A percentile compares a stretch with the other conserved stretches of the same genome.
phyloP scores from a whole-genome alignment of 2,113 vertebrate species.

The Cyphomyrus plagiostoma region DNA sequence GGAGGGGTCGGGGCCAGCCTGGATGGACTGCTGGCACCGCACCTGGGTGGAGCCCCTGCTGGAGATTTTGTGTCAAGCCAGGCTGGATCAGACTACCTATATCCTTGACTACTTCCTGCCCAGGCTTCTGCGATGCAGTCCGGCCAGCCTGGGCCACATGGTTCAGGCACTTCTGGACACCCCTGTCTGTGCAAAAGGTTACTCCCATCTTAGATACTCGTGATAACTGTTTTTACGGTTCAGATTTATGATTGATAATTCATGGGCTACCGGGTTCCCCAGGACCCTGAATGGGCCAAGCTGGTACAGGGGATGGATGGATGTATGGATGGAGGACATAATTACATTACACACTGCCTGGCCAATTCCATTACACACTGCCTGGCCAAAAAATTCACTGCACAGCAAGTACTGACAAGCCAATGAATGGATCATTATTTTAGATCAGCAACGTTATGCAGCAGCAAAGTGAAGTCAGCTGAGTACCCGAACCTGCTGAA shows the following conservation, averaged over 20 bases:
- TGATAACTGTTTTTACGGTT: background rate
- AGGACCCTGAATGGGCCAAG: background rate
- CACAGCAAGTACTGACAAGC: too few species aligned
- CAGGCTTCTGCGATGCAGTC: conserved; percentile 79
- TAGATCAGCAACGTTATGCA: too few species aligned
- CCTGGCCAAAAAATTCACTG: too few species aligned
- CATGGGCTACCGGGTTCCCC: background rate
- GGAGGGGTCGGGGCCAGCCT: conserved; percentile 33
- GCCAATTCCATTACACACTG: too few species aligned
- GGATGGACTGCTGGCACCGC: conserved; percentile 76
- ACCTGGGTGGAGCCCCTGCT: conserved; percentile 85
- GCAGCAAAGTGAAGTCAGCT: too few species aligned
- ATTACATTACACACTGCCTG: too few species aligned
- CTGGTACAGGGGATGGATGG: background rate
- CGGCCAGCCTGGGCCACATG: conserved; percentile 81
- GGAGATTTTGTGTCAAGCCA: conserved; percentile 71
- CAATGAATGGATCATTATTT: too few species aligned
- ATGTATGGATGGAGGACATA: too few species aligned
- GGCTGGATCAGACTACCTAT: conserved; percentile 76
- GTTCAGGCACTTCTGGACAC: conserved; percentile 74
- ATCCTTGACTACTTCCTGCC: conserved; percentile 90
- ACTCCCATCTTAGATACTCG: conserved; percentile 17
- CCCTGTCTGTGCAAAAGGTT: conserved; percentile 63
- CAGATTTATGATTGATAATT: background rate
- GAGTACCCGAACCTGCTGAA: too few species aligned